A percentile compares a stretch with the other conserved stretches of the same genome.
phyloP scores from a whole-genome alignment of 2,113 vertebrate species.

The Chlamydotis undulata region DNA sequence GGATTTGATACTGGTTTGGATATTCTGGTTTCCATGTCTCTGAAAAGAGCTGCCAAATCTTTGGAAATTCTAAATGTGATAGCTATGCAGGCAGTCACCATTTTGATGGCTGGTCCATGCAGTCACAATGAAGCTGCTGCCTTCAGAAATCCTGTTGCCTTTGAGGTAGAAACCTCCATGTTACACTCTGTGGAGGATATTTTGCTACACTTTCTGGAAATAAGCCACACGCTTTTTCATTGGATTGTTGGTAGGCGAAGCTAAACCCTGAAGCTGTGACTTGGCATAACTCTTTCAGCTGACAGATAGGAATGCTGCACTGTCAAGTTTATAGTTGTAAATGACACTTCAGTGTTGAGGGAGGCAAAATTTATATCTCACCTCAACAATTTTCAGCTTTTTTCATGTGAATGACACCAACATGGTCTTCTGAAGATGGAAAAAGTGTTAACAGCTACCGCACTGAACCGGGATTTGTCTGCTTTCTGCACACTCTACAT shows the following conservation, averaged over 20 bases:
- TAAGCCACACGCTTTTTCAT: neutral
- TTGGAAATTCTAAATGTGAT: neutral
- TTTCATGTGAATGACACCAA: neutral
- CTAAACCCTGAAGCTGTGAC: neutral
- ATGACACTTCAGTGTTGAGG: slow-evolving; percentile 9
- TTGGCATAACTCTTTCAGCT: neutral
- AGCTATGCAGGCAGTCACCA: neutral
- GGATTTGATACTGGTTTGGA: neutral
- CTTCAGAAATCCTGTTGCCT: neutral
- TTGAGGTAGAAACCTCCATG: neutral
- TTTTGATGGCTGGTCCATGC: neutral
- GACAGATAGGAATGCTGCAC: slow-evolving; percentile 11
- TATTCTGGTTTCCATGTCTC: neutral
- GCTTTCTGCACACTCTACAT: neutral
- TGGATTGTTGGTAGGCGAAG: neutral
- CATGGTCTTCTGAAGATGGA: neutral
- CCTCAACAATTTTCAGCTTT: neutral
- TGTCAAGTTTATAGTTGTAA: slow-evolving; percentile 30
- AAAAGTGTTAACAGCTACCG: neutral
- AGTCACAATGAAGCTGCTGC: neutral
- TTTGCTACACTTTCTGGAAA: neutral
- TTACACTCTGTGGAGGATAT: neutral
- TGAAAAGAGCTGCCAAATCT: neutral
- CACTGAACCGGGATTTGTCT: neutral
- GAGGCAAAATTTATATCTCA: slow-evolving; percentile 28